Percentiles rank a stretch among this genome's conserved stretches.
Evolutionary conservation across 2,113 vertebrate species (phyloP).

Genomic region (Engraulis encrasicolus): DNA sequence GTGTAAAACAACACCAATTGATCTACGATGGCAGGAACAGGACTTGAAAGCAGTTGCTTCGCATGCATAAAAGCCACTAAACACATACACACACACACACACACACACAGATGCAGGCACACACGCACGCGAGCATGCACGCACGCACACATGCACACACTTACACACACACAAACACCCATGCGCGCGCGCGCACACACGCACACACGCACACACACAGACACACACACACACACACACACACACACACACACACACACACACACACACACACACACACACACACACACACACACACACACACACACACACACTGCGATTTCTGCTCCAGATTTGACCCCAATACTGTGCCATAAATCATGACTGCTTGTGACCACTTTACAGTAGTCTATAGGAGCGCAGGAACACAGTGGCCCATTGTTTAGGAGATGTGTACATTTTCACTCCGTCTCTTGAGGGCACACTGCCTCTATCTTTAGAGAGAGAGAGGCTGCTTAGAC

Average conservation of each 20-base stretch:
- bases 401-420: background rate
- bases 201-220: too few species aligned
- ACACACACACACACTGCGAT: background rate
- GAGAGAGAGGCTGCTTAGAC: background rate
- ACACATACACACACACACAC: too few species aligned
- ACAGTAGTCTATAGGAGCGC: background rate
- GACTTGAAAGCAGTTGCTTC: background rate
- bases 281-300: too few species aligned
- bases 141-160: too few species aligned
- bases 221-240: too few species aligned
- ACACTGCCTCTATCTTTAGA: background rate
- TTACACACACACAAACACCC: too few species aligned
- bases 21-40: background rate
- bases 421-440: background rate
- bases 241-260: too few species aligned
- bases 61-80: background rate
- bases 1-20: background rate
- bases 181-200: too few species aligned
- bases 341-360: background rate
- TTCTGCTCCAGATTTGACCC: slow-evolving; percentile 5
- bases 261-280: too few species aligned
- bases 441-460: background rate
- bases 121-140: too few species aligned
- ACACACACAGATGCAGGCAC: too few species aligned
- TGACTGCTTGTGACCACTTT: background rate